Conservation (phyloP, 2,113 vertebrate species). For the Anser brachyrhynchus region DNA sequence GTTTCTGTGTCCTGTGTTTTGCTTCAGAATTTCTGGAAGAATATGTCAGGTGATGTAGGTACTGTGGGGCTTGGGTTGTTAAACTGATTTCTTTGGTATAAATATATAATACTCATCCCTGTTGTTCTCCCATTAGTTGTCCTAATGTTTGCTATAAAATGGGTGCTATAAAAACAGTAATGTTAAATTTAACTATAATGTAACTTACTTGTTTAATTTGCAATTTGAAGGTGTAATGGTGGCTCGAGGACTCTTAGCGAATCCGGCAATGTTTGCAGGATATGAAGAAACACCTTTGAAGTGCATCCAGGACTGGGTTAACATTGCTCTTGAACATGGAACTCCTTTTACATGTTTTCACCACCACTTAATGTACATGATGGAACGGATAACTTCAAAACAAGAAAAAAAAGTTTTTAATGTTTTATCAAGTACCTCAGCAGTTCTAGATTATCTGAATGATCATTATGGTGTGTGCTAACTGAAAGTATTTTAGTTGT, state of each 20-base stretch:
- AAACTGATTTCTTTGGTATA: not conserved
- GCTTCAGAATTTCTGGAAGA: not conserved
- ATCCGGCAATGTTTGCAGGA: conserved; percentile 95
- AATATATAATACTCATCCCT: not conserved
- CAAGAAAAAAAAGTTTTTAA: conserved; percentile 95
- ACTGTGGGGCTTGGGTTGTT: not conserved
- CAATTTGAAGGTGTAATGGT: conserved; percentile 88
- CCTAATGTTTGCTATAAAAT: not conserved
- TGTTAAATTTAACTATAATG: not conserved
- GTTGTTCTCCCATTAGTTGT: not conserved
- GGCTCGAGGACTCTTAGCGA: conserved; percentile 91
- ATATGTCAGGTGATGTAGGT: not conserved
- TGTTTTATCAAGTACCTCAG: conserved; percentile 91
- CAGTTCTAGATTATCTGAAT: conserved; percentile 91
- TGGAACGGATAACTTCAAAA: conserved; percentile 93
- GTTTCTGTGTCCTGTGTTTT: not conserved
- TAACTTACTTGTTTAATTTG: conserved; percentile 33
- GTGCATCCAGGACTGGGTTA: conserved; percentile 96
- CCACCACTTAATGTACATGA: conserved; percentile 98
- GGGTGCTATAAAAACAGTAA: not conserved
- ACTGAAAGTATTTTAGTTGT: not conserved
- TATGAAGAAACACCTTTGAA: conserved; percentile 91
- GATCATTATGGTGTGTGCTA: conserved; percentile 80
- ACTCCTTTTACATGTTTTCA: conserved; percentile 95
- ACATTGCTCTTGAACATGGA: conserved; percentile 89